A percentile compares a stretch with the other conserved stretches of the same genome.
These are phyloP conservation scores for Talpa occidentalis DNA, from an alignment of 2,113 vertebrate genomes.

Conservation along the genomic window DNA sequence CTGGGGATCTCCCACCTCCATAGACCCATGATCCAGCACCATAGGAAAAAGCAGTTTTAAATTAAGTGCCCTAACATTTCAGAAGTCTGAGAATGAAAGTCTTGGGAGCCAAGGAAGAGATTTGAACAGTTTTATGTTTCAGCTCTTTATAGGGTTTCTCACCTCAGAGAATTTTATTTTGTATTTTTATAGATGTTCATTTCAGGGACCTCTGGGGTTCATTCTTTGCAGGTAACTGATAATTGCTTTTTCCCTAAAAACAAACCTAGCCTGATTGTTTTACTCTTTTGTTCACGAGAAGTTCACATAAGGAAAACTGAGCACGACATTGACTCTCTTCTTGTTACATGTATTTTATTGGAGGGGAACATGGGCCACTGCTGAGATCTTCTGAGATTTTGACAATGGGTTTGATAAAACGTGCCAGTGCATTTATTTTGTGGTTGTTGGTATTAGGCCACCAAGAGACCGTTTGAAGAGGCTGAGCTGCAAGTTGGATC, in stretches of 20 bases:
- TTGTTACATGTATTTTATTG: background rate
- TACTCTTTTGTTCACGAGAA: constrained; percentile 11
- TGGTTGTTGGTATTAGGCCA: background rate
- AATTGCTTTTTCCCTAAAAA: background rate
- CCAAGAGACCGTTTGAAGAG: background rate
- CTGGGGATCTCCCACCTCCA: too few relatives aligned
- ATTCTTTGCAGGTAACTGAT: background rate
- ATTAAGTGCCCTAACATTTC: constrained; percentile 61
- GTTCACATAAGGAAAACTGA: background rate
- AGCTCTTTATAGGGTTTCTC: background rate
- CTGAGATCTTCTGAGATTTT: background rate
- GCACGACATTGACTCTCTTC: background rate
- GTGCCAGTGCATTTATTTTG: background rate
- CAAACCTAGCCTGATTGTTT: background rate
- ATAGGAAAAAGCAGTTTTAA: constrained; percentile 61
- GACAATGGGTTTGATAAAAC: background rate
- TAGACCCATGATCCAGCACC: too few relatives aligned
- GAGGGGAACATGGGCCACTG: background rate
- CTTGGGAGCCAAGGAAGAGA: background rate
- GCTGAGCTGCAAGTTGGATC: background rate
- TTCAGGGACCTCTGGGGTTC: background rate
- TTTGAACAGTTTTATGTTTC: background rate
- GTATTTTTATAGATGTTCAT: background rate
- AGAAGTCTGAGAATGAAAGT: constrained; percentile 43
- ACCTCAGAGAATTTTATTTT: too few relatives aligned